Percentiles rank a stretch among this genome's conserved stretches.
phyloP scores from a whole-genome alignment of 92 coral and sea anemone genomes.

The Diadumene lineata region DNA sequence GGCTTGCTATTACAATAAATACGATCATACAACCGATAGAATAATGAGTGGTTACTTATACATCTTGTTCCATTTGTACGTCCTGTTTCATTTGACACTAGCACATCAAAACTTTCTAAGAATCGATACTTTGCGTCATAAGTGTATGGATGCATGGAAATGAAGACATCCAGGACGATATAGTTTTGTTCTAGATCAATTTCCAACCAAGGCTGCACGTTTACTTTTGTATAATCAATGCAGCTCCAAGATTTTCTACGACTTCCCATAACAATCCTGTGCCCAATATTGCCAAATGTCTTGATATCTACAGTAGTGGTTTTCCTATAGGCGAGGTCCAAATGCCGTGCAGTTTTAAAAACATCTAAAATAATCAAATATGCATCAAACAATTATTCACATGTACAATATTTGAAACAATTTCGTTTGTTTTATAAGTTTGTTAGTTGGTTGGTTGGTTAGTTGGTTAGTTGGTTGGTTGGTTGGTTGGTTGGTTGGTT shows the following conservation, averaged over 20 bases:
- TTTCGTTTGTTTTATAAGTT: too few species aligned
- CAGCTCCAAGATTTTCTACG: too few species aligned
- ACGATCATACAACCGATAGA: conserved; percentile 1
- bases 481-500: too few species aligned
- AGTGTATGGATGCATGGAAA: not conserved
- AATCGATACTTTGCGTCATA: too few species aligned
- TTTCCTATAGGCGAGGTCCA: conserved; percentile 13
- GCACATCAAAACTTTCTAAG: not conserved
- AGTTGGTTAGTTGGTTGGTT: too few species aligned
- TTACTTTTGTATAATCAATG: not conserved
- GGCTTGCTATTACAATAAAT: conserved; percentile 12
- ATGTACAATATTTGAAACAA: not conserved
- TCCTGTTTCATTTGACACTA: conserved; percentile 9
- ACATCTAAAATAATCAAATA: conserved; percentile 11
- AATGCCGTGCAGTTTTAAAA: conserved; percentile 16
- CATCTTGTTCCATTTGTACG: conserved; percentile 3
- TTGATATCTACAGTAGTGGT: not conserved
- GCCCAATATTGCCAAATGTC: too few species aligned
- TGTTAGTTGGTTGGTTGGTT: too few species aligned
- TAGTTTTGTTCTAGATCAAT: conserved; percentile 6
- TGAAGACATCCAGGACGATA: conserved; percentile 31
- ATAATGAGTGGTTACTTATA: not conserved
- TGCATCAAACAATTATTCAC: not conserved
- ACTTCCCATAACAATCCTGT: too few species aligned
- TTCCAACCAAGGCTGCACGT: conserved; percentile 13